Conservation (phyloP, 2,113 vertebrate species). For the Pandion haliaetus region DNA sequence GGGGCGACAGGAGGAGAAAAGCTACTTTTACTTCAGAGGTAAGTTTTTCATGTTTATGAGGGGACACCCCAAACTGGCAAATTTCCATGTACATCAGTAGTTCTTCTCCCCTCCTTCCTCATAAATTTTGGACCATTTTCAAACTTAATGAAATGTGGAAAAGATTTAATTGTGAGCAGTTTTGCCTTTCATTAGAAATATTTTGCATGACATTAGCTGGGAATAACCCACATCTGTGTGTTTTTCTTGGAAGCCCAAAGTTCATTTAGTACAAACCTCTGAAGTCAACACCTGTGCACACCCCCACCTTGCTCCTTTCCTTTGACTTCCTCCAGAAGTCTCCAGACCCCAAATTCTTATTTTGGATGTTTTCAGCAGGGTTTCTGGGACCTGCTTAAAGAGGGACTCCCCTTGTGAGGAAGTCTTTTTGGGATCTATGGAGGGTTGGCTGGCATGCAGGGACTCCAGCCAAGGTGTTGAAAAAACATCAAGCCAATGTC, state of each 20-base stretch:
- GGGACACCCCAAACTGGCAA: neutral
- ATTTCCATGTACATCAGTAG: neutral
- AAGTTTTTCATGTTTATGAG: neutral
- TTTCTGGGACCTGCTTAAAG: neutral
- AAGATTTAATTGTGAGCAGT: neutral
- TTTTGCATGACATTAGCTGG: neutral
- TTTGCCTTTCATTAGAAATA: neutral
- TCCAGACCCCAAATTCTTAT: neutral
- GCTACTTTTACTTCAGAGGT: neutral
- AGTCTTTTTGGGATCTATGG: neutral
- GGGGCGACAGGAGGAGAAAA: fast-evolving
- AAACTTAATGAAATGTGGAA: neutral
- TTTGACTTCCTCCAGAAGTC: neutral
- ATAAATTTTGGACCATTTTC: neutral
- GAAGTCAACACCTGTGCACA: neutral
- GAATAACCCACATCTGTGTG: neutral
- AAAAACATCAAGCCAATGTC: neutral
- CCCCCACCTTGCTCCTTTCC: neutral
- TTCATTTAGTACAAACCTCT: neutral
- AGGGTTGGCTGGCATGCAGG: neutral
- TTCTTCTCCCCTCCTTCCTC: neutral
- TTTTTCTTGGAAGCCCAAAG: neutral
- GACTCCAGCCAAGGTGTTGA: neutral
- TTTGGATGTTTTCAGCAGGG: neutral
- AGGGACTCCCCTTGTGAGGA: neutral